Evolutionary conservation across 2,797 vertebrate species (phyloP), one percentile per base, ranked within the genome.

Genomic region (Xyrichtys novacula): DNA sequence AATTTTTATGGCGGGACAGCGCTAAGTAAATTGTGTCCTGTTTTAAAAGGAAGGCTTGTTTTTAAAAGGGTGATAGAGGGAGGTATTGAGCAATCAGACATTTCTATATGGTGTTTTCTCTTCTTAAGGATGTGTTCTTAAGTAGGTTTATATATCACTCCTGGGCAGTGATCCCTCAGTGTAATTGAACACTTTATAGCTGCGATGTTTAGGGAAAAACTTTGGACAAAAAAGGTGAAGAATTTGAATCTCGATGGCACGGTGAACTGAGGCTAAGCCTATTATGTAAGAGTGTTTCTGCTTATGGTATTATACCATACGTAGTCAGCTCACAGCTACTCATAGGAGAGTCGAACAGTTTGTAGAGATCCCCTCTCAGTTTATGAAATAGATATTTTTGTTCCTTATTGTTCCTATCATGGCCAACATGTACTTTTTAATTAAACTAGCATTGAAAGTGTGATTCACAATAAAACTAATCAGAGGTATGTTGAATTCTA

Each of bases 1-100:
- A 93, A 95, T 93, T 96, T 96, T 96, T 95, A 96, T 94, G 93
- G 93, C 82, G 90, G 93, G 91, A 94, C 94, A 92, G 89, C 95
- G 92, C 94, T 94, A 95, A 95, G 92, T 95, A 96, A 96, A 96
- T 95, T 95, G 94, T 94, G 91, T 91, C 90, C 90, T 86, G 82
- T 95, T 94, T 93, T 91, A 93, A 46, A 74, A 89, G 91, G 89
- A 85, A 36, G 60, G 38, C 25, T 50, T 74, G 75, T 70, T 67
- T 85, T 81, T 92, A 80, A 89, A 85, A 80, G 83, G 60, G 26
- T 28, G 50, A 49, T 26, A 32, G 47, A 65, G 28, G 29, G 62
- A 52, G 16, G 58, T 12, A 29, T 22, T 56, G 54, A 77, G 56
- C 68, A 71, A 22, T 71, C 23, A 40, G 22, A 57, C 63, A 52